These are phyloP conservation scores for Apostichopus leukothele DNA, from an alignment of 53 echinoderm and acorn worm genomes.

Conservation along the genomic window DNA sequence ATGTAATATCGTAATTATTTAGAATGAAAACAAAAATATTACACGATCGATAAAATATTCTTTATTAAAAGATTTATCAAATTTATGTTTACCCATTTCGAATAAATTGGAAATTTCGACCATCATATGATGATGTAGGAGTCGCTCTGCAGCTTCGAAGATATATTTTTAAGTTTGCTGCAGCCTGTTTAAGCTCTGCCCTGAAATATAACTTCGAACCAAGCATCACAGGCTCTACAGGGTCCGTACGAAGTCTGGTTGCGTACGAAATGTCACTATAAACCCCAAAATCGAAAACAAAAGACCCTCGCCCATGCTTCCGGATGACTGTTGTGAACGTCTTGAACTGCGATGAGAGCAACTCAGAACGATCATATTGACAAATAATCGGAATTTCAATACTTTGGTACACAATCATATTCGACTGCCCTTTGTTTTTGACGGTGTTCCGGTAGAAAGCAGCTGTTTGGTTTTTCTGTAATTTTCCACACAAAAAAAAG, in stretches of 20 bases:
- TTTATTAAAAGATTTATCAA: no score
- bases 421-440: no score
- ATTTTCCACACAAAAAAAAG: no score
- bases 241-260: neutral
- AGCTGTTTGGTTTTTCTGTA: no score
- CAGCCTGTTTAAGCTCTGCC: neutral
- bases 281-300: slow-evolving; percentile 2
- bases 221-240: neutral
- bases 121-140: neutral
- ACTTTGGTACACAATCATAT: neutral
- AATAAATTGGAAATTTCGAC: neutral
- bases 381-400: slow-evolving; percentile 21
- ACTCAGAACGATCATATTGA: neutral
- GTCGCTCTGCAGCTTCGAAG: slow-evolving; percentile 31
- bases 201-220: slow-evolving; percentile 17
- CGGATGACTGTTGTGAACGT: neutral
- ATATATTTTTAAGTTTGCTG: slow-evolving; percentile 19
- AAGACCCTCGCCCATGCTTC: neutral
- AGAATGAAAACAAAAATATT: no score
- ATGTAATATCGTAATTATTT: no score
- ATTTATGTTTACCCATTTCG: neutral
- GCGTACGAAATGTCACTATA: neutral
- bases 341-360: neutral
- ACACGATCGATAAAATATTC: no score
- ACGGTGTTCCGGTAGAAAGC: neutral